Conservation (phyloP, 1,140 invertebrate genomes). For the Diorhabda sublineata region DNA sequence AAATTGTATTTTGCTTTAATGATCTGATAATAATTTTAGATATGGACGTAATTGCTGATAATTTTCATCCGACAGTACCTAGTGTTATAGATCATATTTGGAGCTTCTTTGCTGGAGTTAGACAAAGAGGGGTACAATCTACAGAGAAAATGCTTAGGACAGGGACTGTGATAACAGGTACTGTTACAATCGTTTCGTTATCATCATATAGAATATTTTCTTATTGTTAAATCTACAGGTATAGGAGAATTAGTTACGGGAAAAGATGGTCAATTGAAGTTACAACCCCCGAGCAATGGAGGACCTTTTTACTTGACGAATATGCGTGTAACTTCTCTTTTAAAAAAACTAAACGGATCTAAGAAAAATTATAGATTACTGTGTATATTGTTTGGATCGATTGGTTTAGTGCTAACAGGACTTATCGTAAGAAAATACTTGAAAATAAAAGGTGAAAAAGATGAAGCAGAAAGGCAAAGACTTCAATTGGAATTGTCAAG, state of each 20-base stretch:
- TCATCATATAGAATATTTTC: background rate
- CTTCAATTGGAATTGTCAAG: conserved; percentile 59
- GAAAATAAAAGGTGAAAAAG: conserved; percentile 53
- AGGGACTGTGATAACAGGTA: conserved; percentile 66
- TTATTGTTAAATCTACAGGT: conserved; percentile 31
- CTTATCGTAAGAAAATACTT: conserved; percentile 62
- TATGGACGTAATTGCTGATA: conserved; percentile 70
- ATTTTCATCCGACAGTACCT: conserved; percentile 67
- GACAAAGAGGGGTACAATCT: conserved; percentile 70
- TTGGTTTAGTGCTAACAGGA: conserved; percentile 61
- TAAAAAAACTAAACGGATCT: conserved; percentile 63
- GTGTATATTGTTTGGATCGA: conserved; percentile 61
- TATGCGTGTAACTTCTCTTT: conserved; percentile 41
- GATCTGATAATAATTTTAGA: conserved; percentile 46
- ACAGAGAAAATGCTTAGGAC: conserved; percentile 75
- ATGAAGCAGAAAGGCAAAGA: conserved; percentile 55
- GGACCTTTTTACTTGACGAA: conserved; percentile 68
- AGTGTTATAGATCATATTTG: conserved; percentile 73
- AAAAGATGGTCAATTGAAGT: conserved; percentile 54
- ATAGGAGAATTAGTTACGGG: conserved; percentile 63
- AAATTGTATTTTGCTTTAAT: no score
- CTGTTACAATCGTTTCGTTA: background rate
- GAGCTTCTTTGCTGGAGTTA: conserved; percentile 70
- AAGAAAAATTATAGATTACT: conserved; percentile 62
- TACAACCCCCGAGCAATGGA: conserved; percentile 66